A percentile compares a stretch with the other conserved stretches of the same genome.
Evolutionary conservation across 2,113 vertebrate species (phyloP).

Genomic region (Nesoenas mayeri): DNA sequence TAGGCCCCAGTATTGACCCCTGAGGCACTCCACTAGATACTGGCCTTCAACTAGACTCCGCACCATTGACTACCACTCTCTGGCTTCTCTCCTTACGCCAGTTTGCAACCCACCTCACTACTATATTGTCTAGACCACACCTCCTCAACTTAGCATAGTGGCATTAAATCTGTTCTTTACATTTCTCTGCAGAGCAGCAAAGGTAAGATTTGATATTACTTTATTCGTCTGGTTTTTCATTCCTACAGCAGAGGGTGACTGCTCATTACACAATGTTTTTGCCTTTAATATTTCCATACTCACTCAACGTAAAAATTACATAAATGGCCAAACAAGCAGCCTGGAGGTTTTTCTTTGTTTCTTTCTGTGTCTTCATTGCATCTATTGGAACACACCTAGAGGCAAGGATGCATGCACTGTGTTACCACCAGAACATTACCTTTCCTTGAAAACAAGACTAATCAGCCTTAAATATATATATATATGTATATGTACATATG

Average conservation of each 20-base stretch:
- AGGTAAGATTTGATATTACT: neutral
- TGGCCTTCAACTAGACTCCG: no score
- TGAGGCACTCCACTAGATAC: no score
- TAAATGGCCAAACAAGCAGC: neutral
- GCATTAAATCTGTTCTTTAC: neutral
- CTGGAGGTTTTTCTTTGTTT: neutral
- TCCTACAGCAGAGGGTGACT: neutral
- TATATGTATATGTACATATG: neutral
- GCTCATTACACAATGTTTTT: neutral
- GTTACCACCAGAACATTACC: neutral
- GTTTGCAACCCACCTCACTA: no score
- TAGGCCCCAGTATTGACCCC: no score
- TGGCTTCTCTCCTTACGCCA: no score
- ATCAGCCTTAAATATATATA: neutral
- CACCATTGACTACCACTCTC: no score
- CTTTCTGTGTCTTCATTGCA: neutral
- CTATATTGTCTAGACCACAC: no score
- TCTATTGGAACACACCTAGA: neutral
- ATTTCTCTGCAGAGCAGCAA: neutral
- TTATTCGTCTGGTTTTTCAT: neutral
- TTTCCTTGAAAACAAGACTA: neutral
- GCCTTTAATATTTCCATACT: neutral
- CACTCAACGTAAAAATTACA: neutral
- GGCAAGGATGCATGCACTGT: neutral
- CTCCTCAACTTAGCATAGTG: no score